These are phyloP conservation scores for Whitmania pigra DNA, from an alignment of 1,140 invertebrate species.

Conservation along the genomic window DNA sequence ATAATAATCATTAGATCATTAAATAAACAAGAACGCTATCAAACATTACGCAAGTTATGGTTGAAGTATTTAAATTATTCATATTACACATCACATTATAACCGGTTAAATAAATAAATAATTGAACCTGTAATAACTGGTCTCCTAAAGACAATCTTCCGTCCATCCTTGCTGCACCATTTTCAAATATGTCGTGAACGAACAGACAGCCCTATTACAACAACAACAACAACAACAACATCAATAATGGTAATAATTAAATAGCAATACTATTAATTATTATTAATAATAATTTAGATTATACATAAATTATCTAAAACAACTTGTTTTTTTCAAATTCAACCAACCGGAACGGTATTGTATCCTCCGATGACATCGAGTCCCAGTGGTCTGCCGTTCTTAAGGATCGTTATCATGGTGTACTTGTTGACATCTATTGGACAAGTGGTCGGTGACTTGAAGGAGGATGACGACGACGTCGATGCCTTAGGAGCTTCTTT, in stretches of 20 bases:
- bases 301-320: background rate
- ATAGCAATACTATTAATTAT: background rate
- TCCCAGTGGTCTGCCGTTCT: background rate
- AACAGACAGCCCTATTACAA: slow-evolving; percentile 51
- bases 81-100: too few species aligned
- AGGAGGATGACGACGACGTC: background rate
- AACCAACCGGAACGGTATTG: background rate
- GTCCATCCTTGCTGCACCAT: slow-evolving; percentile 76
- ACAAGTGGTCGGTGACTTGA: background rate
- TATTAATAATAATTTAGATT: slow-evolving; percentile 5
- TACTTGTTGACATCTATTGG: background rate
- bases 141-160: slow-evolving; percentile 78
- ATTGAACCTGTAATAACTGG: slow-evolving; percentile 69
- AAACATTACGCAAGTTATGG: too few species aligned
- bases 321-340: background rate
- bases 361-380: background rate
- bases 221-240: too few species aligned
- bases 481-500: background rate
- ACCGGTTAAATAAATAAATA: background rate
- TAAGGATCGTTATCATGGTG: background rate
- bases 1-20: slow-evolving; percentile 10
- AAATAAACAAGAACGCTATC: too few species aligned
- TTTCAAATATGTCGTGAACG: slow-evolving; percentile 77
- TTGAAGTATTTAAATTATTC: too few species aligned
- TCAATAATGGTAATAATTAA: background rate